Evolutionary conservation across 2,888 invertebrate species (phyloP).

Genomic region (Drosophila atripex): DNA sequence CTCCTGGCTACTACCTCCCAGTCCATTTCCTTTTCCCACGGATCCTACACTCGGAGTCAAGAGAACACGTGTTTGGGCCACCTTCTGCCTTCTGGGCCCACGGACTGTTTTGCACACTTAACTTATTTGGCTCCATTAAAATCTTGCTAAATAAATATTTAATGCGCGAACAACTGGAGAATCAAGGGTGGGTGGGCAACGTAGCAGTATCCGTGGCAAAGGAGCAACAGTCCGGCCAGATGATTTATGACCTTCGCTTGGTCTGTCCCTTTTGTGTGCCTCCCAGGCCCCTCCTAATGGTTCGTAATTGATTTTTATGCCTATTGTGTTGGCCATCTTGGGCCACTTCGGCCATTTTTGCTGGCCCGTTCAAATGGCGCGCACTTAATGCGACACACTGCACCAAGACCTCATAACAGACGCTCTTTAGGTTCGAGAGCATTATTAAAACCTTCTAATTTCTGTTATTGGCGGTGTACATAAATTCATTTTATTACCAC

Average conservation of each 20-base stretch:
- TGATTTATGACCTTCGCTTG: conserved; percentile 68
- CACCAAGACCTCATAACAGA: conserved; percentile 38
- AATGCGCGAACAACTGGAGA: conserved; percentile 73
- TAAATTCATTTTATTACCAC: conserved; percentile 64
- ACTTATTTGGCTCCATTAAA: conserved; percentile 76
- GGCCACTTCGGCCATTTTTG: conserved; percentile 2
- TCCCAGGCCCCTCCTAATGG: conserved; percentile 60
- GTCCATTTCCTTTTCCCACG: conserved; percentile 3
- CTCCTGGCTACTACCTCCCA: not conserved
- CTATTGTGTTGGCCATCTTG: conserved; percentile 65
- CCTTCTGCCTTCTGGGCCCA: conserved; percentile 42
- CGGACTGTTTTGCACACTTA: conserved; percentile 60
- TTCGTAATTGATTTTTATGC: conserved; percentile 79
- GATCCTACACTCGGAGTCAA: conserved; percentile 6
- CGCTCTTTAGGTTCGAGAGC: conserved; percentile 3
- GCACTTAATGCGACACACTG: conserved; percentile 71
- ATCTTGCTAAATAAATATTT: conserved; percentile 79
- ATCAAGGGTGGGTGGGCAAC: conserved; percentile 18
- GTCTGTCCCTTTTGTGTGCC: conserved; percentile 44
- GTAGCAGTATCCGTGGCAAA: conserved; percentile 10
- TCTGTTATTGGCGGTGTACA: conserved; percentile 68
- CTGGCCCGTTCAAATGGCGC: conserved; percentile 64
- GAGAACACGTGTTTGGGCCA: conserved; percentile 53
- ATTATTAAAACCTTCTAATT: conserved; percentile 76
- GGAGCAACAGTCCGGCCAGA: conserved; percentile 70